Conservation (phyloP, 2,797 vertebrate genomes). For the Steatocranus sp. region DNA sequence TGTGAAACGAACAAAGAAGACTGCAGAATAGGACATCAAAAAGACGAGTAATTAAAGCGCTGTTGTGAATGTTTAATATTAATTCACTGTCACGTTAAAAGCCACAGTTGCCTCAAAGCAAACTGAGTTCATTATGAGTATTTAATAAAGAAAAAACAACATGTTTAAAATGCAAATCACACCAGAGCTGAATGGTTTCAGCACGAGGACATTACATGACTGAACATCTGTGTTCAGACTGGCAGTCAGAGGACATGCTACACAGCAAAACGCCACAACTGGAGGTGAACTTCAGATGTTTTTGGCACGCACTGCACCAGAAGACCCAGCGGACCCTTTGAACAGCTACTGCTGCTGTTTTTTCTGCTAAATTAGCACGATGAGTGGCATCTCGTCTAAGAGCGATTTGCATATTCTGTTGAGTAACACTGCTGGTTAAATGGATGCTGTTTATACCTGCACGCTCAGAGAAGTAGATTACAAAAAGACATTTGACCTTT, state of each 20-base stretch:
- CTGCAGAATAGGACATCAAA: background rate
- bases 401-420: background rate
- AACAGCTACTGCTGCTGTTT: slow-evolving; percentile 16
- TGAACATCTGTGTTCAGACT: slow-evolving; percentile 9
- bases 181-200: background rate
- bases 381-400: slow-evolving; percentile 5
- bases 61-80: background rate
- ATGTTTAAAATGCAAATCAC: slow-evolving; percentile 11
- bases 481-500: background rate
- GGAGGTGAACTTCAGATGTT: slow-evolving; percentile 24
- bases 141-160: background rate
- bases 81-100: background rate
- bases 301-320: slow-evolving; percentile 1
- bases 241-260: background rate
- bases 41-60: background rate
- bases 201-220: background rate
- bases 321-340: background rate
- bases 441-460: background rate
- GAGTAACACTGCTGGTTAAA: background rate
- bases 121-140: background rate
- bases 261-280: background rate
- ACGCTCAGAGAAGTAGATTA: background rate
- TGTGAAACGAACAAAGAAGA: background rate
- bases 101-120: background rate
- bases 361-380: slow-evolving; percentile 1